Conservation (phyloP, 2,888 invertebrate genomes). For the Arge pagana region DNA sequence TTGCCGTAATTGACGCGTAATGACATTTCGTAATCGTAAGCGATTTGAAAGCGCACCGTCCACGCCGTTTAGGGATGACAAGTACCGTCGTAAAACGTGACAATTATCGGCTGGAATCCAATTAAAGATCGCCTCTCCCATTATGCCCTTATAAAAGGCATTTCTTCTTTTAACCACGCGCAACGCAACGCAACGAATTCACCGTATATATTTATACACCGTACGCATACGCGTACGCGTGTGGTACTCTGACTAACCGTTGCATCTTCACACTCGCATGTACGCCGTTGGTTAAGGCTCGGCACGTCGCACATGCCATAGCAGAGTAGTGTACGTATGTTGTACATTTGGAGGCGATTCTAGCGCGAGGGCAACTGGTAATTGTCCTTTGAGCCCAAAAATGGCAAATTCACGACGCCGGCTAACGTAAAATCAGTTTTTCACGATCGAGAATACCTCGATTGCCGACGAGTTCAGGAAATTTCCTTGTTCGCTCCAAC, state of each 20-base stretch:
- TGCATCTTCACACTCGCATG: conserved; percentile 13
- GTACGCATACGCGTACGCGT: no score
- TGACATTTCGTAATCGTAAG: no score
- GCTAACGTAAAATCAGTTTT: conserved; percentile 15
- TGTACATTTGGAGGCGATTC: conserved; percentile 4
- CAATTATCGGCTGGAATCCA: conserved; percentile 17
- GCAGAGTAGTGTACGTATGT: no score
- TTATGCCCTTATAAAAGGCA: conserved; percentile 11
- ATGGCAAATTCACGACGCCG: conserved; percentile 12
- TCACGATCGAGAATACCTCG: conserved; percentile 14
- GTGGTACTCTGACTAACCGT: no score
- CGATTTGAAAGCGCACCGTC: background rate
- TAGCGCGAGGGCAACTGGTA: background rate
- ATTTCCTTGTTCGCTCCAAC: no score
- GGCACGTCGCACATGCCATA: no score
- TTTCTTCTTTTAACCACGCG: background rate
- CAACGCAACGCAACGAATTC: background rate
- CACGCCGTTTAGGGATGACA: conserved; percentile 9
- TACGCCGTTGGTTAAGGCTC: conserved; percentile 2
- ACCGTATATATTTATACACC: no score
- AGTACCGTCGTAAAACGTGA: conserved; percentile 9
- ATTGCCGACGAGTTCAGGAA: no score
- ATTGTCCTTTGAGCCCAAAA: conserved; percentile 15
- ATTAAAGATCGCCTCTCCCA: conserved; percentile 15
- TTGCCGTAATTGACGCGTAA: no score